Percentiles rank a stretch among this genome's conserved stretches.
Evolutionary conservation across 2,113 vertebrate genomes (phyloP).

Genomic region (Marmota monax): DNA sequence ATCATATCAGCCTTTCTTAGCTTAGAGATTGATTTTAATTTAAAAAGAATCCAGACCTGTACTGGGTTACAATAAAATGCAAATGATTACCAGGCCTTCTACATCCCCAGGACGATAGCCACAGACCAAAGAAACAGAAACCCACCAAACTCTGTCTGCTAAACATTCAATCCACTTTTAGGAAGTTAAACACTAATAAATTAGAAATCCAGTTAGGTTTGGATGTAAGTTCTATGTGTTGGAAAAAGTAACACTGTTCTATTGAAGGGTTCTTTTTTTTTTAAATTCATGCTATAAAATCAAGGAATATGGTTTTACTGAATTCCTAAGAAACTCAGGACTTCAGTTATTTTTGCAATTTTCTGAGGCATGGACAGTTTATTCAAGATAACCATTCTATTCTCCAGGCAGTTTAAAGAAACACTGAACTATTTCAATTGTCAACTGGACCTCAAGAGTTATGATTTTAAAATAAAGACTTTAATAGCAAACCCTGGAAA

Average conservation of each 20-base stretch:
- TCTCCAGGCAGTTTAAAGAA: neutral
- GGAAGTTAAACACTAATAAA: neutral
- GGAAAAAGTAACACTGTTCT: neutral
- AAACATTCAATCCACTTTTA: neutral
- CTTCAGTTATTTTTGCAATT: neutral
- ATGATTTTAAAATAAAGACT: neutral
- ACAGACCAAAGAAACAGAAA: neutral
- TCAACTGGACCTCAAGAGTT: neutral
- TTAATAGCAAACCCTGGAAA: neutral
- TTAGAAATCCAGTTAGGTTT: neutral
- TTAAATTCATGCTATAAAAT: neutral
- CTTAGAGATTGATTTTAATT: conserved; percentile 21
- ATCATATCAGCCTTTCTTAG: neutral
- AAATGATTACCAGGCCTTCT: neutral
- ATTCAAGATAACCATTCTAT: neutral
- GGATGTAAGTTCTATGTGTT: neutral
- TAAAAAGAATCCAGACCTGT: neutral
- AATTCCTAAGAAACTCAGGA: neutral
- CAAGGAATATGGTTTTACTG: neutral
- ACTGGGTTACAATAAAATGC: neutral
- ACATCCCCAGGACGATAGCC: neutral
- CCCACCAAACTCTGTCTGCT: neutral
- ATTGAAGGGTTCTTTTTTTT: neutral
- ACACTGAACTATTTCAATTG: neutral
- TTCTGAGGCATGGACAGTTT: neutral